Evolutionary conservation across 2,797 vertebrate genomes (phyloP), one percentile per base, ranked within the genome.

Genomic region (Carcharodon carcharias): DNA sequence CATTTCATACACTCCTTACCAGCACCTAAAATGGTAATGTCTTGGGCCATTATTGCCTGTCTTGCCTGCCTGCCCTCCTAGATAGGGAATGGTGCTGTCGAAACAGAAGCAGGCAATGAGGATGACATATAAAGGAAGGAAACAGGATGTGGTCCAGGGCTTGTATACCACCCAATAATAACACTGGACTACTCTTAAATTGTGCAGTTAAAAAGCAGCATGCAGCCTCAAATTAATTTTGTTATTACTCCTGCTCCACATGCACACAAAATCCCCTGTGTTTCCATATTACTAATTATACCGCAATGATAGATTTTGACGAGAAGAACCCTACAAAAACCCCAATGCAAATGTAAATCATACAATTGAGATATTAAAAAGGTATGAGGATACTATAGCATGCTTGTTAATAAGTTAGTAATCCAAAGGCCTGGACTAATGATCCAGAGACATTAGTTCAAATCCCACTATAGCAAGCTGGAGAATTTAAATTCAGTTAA

Each of bases 141-240:
- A 91, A 91, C 88, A 91, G 88, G 58, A 91, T 91, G 56, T 91
- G 88, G 88, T 61, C 58, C 88, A 91, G 31, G 31, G 16, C 56
- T 87, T 61, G 28, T 91, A 91, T 35, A 91, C 88, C 31, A 89
- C 18, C 54, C 56, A 63, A 63, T 61, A 61, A 35, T 56, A 58
- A n/a, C 56, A 91, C 56, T 61, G 88, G 56, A 63, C 88, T 91
- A 16, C 56, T 58, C 54, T 89, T 16, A 61, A 63, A 58, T 91
- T 91, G 88, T 91, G 88, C 56, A 91, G 35, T 18, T 61, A 91
- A 35, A 61, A 63, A 91, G 16, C 58, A 91, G 56, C 28, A 31
- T 31, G 12, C 28, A 91, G 26, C 56, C 88, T 91, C 88, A 91
- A 91, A 91, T 61, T 91, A 91, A 91, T 91, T 50, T 85, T 85